Evolutionary conservation across 1,140 invertebrate genomes (phyloP).

Genomic region (Drosophila pandora): DNA sequence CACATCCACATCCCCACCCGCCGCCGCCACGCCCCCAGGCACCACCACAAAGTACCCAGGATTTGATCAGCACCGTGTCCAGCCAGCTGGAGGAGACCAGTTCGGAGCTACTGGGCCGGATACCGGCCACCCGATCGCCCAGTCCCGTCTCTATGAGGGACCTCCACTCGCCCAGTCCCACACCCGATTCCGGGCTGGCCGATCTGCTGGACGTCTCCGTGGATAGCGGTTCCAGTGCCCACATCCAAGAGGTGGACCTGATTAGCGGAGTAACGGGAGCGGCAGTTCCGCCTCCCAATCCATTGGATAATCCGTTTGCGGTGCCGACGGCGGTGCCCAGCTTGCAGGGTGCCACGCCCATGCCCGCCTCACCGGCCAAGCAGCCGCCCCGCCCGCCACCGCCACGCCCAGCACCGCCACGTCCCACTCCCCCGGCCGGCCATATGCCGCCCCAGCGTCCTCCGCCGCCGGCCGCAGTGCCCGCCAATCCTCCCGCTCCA

Average conservation of each 20-base stretch:
- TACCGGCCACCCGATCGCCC: conserved; percentile 91
- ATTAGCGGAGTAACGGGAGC: conserved; percentile 14
- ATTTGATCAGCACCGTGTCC: conserved; percentile 93
- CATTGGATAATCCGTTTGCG: conserved; percentile 75
- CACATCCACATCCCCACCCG: conserved; percentile 84
- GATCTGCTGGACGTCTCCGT: conserved; percentile 87
- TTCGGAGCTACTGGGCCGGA: conserved; percentile 91
- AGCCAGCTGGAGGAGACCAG: conserved; percentile 95
- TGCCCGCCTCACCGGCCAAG: conserved; percentile 56
- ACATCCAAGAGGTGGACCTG: conserved; percentile 65
- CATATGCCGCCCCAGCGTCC: conserved; percentile 58
- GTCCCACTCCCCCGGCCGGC: conserved; percentile 81
- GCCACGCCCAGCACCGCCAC: conserved; percentile 84
- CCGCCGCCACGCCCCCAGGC: conserved; percentile 86
- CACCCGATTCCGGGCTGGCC: conserved; percentile 87
- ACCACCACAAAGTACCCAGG: conserved; percentile 90
- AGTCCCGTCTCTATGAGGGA: conserved; percentile 92
- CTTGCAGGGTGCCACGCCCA: conserved; percentile 61
- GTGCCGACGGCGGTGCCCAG: conserved; percentile 72
- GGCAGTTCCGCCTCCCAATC: conserved; percentile 10
- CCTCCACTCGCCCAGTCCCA: conserved; percentile 92
- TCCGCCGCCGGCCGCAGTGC: conserved; percentile 59
- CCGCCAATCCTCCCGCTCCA: conserved; percentile 20
- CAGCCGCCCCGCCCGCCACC: conserved; percentile 78
- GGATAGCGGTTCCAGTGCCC: conserved; percentile 69